A percentile compares a stretch with the other conserved stretches of the same genome.
Evolutionary conservation across 2,113 vertebrate genomes (phyloP).

Genomic region (Motacilla tschutschensis): DNA sequence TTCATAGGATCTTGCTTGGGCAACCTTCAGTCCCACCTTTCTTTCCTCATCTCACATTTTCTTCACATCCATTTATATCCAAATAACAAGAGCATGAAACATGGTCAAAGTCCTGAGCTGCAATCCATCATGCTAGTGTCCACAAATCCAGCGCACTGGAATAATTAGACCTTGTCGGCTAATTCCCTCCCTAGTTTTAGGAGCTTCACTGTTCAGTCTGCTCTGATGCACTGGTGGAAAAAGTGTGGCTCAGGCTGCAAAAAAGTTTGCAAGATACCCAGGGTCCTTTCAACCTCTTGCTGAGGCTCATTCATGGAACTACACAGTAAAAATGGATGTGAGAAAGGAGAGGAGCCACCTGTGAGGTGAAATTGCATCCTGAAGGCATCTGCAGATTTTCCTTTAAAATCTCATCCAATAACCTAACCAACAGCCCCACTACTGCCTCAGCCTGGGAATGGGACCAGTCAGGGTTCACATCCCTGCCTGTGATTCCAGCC

Average conservation of each 20-base stretch:
- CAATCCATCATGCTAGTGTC: neutral
- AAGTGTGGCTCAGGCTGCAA: neutral
- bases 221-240: neutral
- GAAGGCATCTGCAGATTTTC: neutral
- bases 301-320: neutral
- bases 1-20: neutral
- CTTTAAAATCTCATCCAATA: neutral
- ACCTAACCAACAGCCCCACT: neutral
- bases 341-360: neutral
- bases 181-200: neutral
- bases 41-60: neutral
- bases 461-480: neutral
- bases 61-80: neutral
- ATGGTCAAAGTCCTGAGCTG: rapidly evolving
- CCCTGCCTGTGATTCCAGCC: neutral
- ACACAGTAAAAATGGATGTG: neutral
- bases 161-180: neutral
- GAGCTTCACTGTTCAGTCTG: neutral
- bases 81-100: neutral
- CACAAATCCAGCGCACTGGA: neutral
- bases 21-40: neutral
- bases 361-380: neutral
- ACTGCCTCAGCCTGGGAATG: neutral
- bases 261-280: neutral
- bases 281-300: neutral